Percentiles rank a stretch among this genome's conserved stretches.
Conservation (phyloP, 2,888 invertebrate species). For the Andrena bicolor region DNA sequence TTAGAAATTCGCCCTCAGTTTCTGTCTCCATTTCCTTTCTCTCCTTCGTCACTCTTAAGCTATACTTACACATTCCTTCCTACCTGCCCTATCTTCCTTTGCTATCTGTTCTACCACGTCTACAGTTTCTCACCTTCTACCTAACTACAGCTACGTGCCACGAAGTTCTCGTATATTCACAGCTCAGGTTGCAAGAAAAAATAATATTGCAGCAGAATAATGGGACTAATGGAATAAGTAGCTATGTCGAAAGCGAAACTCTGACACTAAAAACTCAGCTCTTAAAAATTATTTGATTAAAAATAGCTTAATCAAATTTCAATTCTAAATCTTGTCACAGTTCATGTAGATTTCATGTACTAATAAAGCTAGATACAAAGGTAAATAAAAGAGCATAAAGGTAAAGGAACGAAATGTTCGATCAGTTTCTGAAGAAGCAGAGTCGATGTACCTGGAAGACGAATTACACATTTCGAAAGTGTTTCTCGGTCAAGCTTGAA, state of each 20-base stretch:
- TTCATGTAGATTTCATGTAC: constrained; percentile 11
- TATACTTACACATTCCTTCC: not conserved
- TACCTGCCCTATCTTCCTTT: constrained; percentile 5
- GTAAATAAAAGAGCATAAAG: constrained; percentile 9
- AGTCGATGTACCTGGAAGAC: not conserved
- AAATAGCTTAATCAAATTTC: constrained; percentile 26
- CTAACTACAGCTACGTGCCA: constrained; percentile 70
- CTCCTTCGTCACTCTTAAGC: not conserved
- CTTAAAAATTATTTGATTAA: not conserved
- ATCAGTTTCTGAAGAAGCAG: constrained; percentile 17
- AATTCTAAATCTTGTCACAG: constrained; percentile 8
- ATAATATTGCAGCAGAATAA: constrained; percentile 59
- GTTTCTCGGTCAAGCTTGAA: constrained; percentile 15
- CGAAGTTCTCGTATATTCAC: constrained; percentile 57
- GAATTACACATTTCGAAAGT: constrained; percentile 17
- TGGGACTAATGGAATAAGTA: constrained; percentile 3
- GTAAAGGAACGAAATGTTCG: not conserved
- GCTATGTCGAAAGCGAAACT: not conserved
- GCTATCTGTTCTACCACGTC: constrained; percentile 23
- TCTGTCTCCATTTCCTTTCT: not conserved
- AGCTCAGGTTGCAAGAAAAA: constrained; percentile 57
- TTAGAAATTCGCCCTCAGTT: no score
- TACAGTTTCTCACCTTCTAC: constrained; percentile 46
- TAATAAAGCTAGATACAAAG: not conserved
- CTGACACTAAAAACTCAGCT: not conserved